Base-by-base conservation (phyloP, 2,888 invertebrate genomes). In the Drosophila yooni region DNA sequence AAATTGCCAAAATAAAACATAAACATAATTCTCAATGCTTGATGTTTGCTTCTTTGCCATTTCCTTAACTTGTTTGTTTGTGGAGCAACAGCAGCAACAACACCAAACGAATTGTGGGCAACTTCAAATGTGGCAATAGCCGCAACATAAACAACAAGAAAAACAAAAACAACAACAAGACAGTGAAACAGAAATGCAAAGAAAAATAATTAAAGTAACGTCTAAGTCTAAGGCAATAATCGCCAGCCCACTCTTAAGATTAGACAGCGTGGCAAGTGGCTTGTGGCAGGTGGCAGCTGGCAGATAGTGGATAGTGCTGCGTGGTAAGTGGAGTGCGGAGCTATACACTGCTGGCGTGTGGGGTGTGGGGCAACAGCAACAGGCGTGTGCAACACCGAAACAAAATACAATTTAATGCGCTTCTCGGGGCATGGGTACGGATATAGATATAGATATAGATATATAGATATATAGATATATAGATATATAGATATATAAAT, bases 341-440 rank as follows among this genome's bases (percentile, higher is more conserved):
- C 46, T 46, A 15, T 25, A 15, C 46, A 46, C 46, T 46, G 46
- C 46, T 46, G 46, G 25, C 46, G 40, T n/a, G 40, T 11, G 48
- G 27, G 36, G 61, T n/a, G 34, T 31, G 53, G 34, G 40, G 61
- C 58, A 57, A 52, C 48, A 77, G 62, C 58, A 57, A 52, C 40
- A 77, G 62, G 63, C 68, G 83, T 83, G 83, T 68, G 83, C 88
- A 82, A 80, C 70, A 80, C 81, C 84, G 84, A 88, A 88, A 88
- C 84, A 78, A 82, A 88, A 79, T 64, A 71, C 74, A 78, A 85
- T 85, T 82, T 83, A 74, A 74, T 83, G 79, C 82, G 88, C 79
- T 82, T 82, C 79, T 84, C 70, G 62, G 82, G 81, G 79, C 76
- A 46, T 15, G 13, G 7, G 2, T 46, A 46, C 21, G 21, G 21